A percentile compares a stretch with the other conserved stretches of the same genome.
Evolutionary conservation across 2,888 invertebrate species (phyloP).

Genomic region (Cantharis nigra): DNA sequence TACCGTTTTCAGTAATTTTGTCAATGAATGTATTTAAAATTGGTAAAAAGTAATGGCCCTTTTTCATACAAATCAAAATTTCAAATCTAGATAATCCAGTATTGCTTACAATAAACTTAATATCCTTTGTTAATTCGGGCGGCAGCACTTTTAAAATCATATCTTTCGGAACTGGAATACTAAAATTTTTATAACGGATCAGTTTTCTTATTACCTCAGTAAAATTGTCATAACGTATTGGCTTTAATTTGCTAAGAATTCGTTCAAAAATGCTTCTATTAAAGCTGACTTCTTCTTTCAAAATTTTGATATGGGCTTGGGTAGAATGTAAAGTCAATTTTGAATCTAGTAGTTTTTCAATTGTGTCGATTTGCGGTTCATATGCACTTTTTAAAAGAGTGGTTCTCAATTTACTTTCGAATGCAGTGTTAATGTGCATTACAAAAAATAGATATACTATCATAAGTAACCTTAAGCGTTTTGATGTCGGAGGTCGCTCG

Average conservation of each 20-base stretch:
- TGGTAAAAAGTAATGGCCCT: neutral
- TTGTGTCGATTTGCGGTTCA: neutral
- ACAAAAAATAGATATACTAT: neutral
- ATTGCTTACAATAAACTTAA: neutral
- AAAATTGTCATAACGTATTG: neutral
- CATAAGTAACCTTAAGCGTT: neutral
- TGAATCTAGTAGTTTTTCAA: neutral
- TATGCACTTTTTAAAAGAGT: neutral
- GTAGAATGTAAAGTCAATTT: neutral
- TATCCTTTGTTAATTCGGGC: neutral
- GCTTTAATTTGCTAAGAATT: neutral
- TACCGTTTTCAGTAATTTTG: neutral
- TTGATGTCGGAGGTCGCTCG: neutral
- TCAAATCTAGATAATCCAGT: neutral
- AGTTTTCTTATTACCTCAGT: neutral
- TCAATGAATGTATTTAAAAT: neutral
- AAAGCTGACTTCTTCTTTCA: too few relatives aligned
- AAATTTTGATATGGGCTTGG: too few relatives aligned
- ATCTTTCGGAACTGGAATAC: neutral
- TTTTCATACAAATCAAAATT: neutral
- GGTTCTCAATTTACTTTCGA: neutral
- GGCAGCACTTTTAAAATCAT: neutral
- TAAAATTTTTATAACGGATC: neutral
- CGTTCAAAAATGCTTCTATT: too few relatives aligned
- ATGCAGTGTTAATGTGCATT: neutral